These are phyloP conservation scores for Pachydiplax longipennis DNA, from an alignment of 2,888 invertebrate species.

Conservation along the genomic window DNA sequence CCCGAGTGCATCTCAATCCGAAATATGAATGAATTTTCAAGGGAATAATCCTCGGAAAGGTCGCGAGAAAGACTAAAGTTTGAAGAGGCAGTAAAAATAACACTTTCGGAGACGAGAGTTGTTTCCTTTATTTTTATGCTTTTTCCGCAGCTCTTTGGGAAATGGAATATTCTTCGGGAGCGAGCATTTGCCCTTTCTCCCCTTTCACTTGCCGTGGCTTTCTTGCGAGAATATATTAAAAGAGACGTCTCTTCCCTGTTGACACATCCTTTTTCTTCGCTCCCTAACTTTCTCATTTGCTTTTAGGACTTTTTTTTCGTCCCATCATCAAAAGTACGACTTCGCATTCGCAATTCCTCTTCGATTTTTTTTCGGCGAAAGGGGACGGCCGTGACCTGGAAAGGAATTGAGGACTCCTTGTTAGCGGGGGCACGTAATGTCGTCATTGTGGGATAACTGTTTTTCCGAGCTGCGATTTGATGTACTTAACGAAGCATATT, in stretches of 20 bases:
- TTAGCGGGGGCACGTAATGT: not conserved
- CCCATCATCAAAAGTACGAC: not conserved
- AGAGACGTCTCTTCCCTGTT: not conserved
- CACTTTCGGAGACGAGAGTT: not conserved
- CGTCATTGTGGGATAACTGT: not conserved
- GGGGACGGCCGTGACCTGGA: slow-evolving; percentile 22
- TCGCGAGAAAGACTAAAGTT: too few relatives aligned
- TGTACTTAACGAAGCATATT: too few relatives aligned
- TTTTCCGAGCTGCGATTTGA: not conserved
- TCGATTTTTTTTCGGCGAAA: slow-evolving; percentile 4
- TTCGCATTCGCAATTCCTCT: not conserved
- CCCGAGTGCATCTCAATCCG: too few relatives aligned
- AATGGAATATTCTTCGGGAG: not conserved
- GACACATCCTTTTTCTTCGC: not conserved
- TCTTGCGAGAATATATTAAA: not conserved
- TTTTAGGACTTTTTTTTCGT: not conserved
- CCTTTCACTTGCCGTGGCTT: not conserved
- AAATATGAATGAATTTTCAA: too few relatives aligned
- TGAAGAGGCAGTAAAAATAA: too few relatives aligned
- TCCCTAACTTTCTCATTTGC: not conserved
- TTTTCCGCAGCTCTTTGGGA: not conserved
- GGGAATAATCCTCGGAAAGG: too few relatives aligned
- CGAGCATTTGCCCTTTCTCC: not conserved
- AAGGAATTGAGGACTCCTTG: not conserved
- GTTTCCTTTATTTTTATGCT: not conserved